These are phyloP conservation scores for Lycaena phlaeas DNA, from an alignment of 2,888 invertebrate species.

Conservation along the genomic window DNA sequence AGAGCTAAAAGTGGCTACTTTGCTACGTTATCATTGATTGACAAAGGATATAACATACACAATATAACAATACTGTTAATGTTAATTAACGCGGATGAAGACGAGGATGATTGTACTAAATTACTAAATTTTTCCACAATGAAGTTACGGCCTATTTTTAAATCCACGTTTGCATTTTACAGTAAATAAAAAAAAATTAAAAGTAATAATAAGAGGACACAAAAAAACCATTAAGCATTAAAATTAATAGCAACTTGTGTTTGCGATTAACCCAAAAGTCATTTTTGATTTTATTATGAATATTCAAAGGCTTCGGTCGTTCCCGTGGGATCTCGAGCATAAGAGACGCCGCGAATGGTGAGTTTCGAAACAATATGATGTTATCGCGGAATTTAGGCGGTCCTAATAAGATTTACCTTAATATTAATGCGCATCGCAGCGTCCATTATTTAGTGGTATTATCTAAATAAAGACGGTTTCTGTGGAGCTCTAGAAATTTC, in stretches of 20 bases:
- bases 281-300: slow-evolving; percentile 66
- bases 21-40: no score
- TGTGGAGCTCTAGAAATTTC: slow-evolving; percentile 29
- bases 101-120: no score
- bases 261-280: slow-evolving; percentile 29
- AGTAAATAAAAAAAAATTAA: no score
- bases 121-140: no score
- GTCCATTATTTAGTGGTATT: slow-evolving; percentile 65
- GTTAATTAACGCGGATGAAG: no score
- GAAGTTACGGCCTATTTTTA: no score
- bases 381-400: slow-evolving; percentile 67
- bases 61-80: no score
- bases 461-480: slow-evolving; percentile 48
- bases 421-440: slow-evolving; percentile 68
- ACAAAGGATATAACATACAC: no score
- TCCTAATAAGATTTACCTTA: slow-evolving; percentile 72
- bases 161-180: no score
- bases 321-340: slow-evolving; percentile 66
- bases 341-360: slow-evolving; percentile 65
- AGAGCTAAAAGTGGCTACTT: no score
- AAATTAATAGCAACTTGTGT: background rate
- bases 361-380: slow-evolving; percentile 70
- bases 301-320: slow-evolving; percentile 56
- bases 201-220: no score
- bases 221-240: no score